Percentiles rank a stretch among this genome's conserved stretches.
Conservation (phyloP, 2,113 vertebrate genomes). For the Paratilapia polleni region DNA sequence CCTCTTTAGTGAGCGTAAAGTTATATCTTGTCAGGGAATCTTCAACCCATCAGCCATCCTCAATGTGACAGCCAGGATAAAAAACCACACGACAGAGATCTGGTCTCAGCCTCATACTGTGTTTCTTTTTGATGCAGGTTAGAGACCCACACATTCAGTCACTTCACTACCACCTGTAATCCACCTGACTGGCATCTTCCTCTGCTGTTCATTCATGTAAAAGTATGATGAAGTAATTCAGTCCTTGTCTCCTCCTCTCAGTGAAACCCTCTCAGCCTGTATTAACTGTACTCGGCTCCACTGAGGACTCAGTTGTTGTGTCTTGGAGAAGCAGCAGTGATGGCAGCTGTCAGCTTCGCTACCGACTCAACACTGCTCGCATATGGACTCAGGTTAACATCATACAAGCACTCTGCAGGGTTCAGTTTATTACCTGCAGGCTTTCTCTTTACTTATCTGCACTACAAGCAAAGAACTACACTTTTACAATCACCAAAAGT, state of each 20-base stretch:
- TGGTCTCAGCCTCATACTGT: slow-evolving; percentile 34
- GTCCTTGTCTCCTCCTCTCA: slow-evolving; percentile 21
- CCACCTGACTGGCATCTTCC: not conserved
- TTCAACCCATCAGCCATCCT: not conserved
- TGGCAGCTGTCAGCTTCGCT: slow-evolving; percentile 34
- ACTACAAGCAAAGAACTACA: not conserved
- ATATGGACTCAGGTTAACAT: slow-evolving; percentile 29
- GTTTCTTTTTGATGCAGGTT: not conserved
- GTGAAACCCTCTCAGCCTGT: slow-evolving; percentile 30
- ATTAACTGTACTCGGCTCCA: not conserved
- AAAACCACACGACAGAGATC: not conserved
- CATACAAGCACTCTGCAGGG: not conserved
- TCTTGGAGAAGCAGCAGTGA: slow-evolving; percentile 8
- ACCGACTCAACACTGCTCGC: not conserved
- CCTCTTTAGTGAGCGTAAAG: rapidly evolving
- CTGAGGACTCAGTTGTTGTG: slow-evolving; percentile 21
- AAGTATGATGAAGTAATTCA: not conserved
- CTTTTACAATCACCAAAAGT: no score
- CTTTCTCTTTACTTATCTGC: not conserved
- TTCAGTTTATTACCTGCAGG: not conserved
- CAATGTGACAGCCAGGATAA: slow-evolving; percentile 23
- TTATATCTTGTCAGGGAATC: not conserved
- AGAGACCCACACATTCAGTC: not conserved
- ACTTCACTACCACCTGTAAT: not conserved
- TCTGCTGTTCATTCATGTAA: not conserved